Conservation (phyloP, 2,888 invertebrate genomes). For the Criorhina ranunculi region DNA sequence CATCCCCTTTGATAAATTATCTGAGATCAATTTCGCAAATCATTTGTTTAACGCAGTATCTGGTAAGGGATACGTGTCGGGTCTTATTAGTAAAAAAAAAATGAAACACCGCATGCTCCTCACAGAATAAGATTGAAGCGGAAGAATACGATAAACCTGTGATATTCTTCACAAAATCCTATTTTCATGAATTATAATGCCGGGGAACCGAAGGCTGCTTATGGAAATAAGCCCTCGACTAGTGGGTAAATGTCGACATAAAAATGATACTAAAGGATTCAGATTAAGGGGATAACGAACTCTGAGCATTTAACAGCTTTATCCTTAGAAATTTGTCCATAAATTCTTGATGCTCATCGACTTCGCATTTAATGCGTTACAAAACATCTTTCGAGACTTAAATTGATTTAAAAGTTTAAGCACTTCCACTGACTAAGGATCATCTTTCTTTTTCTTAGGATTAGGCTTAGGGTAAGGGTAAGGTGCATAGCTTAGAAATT, state of each 20-base stretch:
- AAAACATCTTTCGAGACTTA: too few species aligned
- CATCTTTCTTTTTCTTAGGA: too few species aligned
- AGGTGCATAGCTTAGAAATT: too few species aligned
- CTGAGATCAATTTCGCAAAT: constrained; percentile 35
- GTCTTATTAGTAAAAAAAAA: not conserved
- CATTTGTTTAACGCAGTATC: constrained; percentile 5
- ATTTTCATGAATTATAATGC: not conserved
- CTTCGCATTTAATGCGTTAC: too few species aligned
- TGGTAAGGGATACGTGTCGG: constrained; percentile 8
- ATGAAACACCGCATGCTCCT: not conserved
- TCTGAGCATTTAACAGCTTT: not conserved
- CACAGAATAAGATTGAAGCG: not conserved
- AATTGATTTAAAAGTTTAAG: too few species aligned
- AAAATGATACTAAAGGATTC: not conserved
- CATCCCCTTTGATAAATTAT: constrained; percentile 29
- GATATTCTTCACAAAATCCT: not conserved
- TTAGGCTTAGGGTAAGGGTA: too few species aligned
- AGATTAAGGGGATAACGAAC: not conserved
- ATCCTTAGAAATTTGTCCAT: not conserved
- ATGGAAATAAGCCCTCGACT: not conserved
- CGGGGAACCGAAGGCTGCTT: not conserved
- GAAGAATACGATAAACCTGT: not conserved
- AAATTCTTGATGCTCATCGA: not conserved
- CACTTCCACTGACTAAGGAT: too few species aligned
- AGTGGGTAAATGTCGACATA: not conserved